phyloP scores from a whole-genome alignment of 2,888 invertebrate species.

The Lycia hirtaria region DNA sequence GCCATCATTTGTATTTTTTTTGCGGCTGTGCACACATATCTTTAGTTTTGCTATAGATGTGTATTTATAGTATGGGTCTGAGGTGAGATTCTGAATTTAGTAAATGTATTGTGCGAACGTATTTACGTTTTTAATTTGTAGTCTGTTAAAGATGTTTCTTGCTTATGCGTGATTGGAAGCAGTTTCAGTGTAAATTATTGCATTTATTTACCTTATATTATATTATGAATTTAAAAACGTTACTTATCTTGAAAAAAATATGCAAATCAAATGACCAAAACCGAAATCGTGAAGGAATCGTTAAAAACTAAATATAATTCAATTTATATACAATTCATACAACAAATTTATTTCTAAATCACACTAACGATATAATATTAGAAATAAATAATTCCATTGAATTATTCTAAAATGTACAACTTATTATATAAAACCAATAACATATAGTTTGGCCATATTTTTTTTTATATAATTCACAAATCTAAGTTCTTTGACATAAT shows the following conservation, averaged over 20 bases:
- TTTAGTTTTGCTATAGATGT: no score
- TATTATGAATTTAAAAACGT: background rate
- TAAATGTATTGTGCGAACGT: background rate
- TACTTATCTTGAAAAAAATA: background rate
- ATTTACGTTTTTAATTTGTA: background rate
- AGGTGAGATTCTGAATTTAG: background rate
- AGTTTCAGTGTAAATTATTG: background rate
- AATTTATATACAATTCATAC: conserved; percentile 6
- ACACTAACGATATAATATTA: background rate
- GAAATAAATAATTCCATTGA: conserved; percentile 12
- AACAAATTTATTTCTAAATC: conserved; percentile 12
- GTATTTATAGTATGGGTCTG: background rate
- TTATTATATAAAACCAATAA: conserved; percentile 16
- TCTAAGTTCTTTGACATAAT: conserved; percentile 2
- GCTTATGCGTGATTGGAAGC: background rate
- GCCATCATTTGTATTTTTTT: no score
- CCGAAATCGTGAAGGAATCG: conserved; percentile 8
- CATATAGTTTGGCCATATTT: conserved; percentile 15
- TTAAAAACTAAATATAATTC: conserved; percentile 2
- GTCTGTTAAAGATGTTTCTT: background rate
- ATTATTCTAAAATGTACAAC: conserved; percentile 14
- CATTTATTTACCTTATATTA: background rate
- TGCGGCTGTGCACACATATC: no score
- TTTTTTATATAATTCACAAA: conserved; percentile 6
- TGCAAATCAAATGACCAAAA: conserved; percentile 5